Conservation (phyloP, 2,113 vertebrate genomes). For the Irena cyanogastra region DNA sequence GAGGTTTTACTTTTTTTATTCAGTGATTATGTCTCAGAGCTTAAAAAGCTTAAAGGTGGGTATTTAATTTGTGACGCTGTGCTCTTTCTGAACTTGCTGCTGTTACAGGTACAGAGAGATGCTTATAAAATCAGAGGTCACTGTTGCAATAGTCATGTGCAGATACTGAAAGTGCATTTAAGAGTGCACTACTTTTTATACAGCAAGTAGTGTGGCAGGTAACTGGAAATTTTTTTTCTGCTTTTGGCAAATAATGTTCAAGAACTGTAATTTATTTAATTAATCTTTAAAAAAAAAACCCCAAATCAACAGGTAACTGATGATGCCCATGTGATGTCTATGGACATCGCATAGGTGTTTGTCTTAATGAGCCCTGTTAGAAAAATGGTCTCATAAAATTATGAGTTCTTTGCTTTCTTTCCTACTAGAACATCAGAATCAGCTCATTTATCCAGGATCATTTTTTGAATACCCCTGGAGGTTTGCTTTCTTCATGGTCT, state of each 20-base stretch:
- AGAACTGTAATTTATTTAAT: slow-evolving; percentile 20
- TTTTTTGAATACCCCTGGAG: neutral
- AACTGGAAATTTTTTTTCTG: slow-evolving; percentile 8
- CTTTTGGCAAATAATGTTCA: slow-evolving; percentile 58
- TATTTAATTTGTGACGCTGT: neutral
- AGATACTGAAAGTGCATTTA: neutral
- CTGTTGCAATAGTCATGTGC: neutral
- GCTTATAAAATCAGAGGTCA: neutral
- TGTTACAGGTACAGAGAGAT: neutral
- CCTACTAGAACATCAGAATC: slow-evolving; percentile 6
- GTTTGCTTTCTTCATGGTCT: neutral
- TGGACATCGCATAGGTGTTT: slow-evolving; percentile 61
- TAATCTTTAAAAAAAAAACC: neutral
- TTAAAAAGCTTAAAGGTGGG: neutral
- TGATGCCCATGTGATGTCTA: slow-evolving; percentile 28
- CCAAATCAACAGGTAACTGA: slow-evolving; percentile 32
- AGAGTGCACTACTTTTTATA: neutral
- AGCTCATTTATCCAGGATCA: neutral
- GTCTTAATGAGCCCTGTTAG: slow-evolving; percentile 55
- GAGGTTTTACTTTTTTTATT: neutral
- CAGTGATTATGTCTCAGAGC: neutral
- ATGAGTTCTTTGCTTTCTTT: slow-evolving; percentile 54
- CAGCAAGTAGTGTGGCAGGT: neutral
- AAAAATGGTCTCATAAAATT: slow-evolving; percentile 61
- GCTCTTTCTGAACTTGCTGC: neutral